Evolutionary conservation across 2,888 invertebrate genomes (phyloP), one percentile per base, ranked within the genome.

Genomic region (Cryptophagus acutangulus): DNA sequence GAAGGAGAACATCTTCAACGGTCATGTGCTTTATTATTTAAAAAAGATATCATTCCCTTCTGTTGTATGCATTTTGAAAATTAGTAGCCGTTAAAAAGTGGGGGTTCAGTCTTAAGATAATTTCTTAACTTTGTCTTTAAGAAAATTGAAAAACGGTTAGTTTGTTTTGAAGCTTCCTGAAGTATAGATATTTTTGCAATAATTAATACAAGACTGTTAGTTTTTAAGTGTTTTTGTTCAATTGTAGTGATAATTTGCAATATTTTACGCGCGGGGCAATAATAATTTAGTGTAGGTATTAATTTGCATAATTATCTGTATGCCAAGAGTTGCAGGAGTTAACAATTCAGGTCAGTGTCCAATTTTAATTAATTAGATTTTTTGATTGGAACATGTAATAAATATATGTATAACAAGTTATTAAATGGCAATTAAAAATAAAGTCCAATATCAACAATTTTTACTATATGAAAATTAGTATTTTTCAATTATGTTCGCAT

Each of bases 1-100:
- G 59, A 61, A 67, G 67, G 62, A 66, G 62, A 62, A 66, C 66
- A 56, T 56, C 57, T 59, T 50, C 54, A 69, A 69, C 69, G 67
- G 68, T 65, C 64, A 61, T 57, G 62, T 65, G 63, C 54, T 63
- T 55, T 58, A 58, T 51, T 54, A 46, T 52, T 26, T 26, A 26
- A 26, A 6, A 26, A 26, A 26, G 12, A 3, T n/a, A 12, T 3
- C n/a, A 26, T 12, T 13, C 26, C 26, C 26, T 8, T 12, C 26
- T 26, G n/a, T 26, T 26, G n/a, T n/a, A 26, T 26, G 12, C 4
- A 26, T 12, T 26, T 4, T 26, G 12, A 26, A 13, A n/a, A 20
- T n/a, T 12, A 26, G n/a, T 26, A n/a, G 26, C 26, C 26, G 9
- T 26, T 26, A 26, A 26, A 26, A 31, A 31, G 31, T 31, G 31